Evolutionary conservation across 1,140 invertebrate genomes (phyloP), one percentile per base, ranked within the genome.

Genomic region (Heterodera schachtii): DNA sequence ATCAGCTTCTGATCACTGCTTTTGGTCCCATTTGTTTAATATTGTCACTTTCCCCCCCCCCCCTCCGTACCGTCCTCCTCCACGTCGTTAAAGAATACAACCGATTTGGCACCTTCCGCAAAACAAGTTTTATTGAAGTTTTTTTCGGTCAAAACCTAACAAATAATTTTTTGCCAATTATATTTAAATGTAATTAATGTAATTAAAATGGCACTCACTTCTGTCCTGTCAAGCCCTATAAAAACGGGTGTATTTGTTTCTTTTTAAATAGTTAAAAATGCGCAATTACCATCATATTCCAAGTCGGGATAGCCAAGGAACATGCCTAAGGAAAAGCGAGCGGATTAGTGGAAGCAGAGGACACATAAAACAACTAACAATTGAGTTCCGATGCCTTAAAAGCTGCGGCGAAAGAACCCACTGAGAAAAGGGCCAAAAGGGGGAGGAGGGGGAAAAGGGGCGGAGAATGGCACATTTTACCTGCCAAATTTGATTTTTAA

Each of bases 51-150:
- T 0, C 57, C 16, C 57, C 57, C 19, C 57, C 57, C 57, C 16
- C 19, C 70, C 44, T 31, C 44, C 52, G 7, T 16, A 78, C 77
- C 88, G 60, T 89, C 88, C 13, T 89, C 89, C 84, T 89, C 88
- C n/a, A 89, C 89, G 71, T 89, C 88, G 75, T 90, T 89, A 82
- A 89, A 89, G 82, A 89, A 89, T 44, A 89, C 87, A 2, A 89
- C 88, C 21, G 89, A 90, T 73, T 89, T 89, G 31, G 88, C 87
- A 76, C 87, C 88, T 79, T 89, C 89, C 43, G 88, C 86, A 70
- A 89, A 89, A 46, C 89, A 87, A 52, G 88, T 89, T 78, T 88
- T 88, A 79, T 89, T 89, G 82, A 89, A 89, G 75, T 81, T 89
- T 80, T 90, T 90, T 64, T 89, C 88, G 21, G 85, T 90, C 66